Evolutionary conservation across 2,888 invertebrate species (phyloP), one percentile per base, ranked within the genome.

Genomic region (Oxytorus armatus): DNA sequence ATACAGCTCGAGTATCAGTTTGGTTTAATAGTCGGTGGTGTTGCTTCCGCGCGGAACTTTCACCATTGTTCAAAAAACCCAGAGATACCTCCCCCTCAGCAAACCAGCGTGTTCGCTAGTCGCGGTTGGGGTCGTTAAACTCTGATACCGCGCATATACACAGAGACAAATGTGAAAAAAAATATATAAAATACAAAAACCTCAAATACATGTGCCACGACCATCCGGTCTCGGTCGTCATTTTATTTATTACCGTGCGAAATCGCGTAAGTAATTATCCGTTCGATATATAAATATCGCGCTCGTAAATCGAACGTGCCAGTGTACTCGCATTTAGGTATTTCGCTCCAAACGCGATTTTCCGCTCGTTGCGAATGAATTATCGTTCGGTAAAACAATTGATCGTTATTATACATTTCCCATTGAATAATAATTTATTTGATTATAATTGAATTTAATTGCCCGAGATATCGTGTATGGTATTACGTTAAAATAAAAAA

Each of bases 11-110:
- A 25, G 68, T 49, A 49, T 39, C 49, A 57, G 47, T 55, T 57
- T 55, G 39, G n/a, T n/a, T n/a, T 53, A 51, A 51, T 76, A 57
- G 55, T 39, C 44, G 78, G n/a, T 51, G 65, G 65, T 86, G 85
- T 86, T 85, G 83, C 86, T 86, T 86, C 86, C 87, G 86, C 84
- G 73, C 84, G 82, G 85, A 86, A 89, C 90, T 91, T 91, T 91
- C 90, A 86, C 90, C 86, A 90, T 90, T 90, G 90, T 90, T 89
- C 83, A 77, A 11, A 7, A 21, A 36, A n/a, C 3, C 42, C 23
- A 44, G 25, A 14, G 23, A 39, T 39, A 33, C 14, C 87, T 85
- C 82, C 82, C 69, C 78, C 76, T 70, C 77, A 75, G 78, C 36
- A 53, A 16, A 53, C 65, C 49, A 72, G 77, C 84, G 83, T 82